Base-by-base conservation (phyloP, 2,113 vertebrate species). In the Pao palembangensis region DNA sequence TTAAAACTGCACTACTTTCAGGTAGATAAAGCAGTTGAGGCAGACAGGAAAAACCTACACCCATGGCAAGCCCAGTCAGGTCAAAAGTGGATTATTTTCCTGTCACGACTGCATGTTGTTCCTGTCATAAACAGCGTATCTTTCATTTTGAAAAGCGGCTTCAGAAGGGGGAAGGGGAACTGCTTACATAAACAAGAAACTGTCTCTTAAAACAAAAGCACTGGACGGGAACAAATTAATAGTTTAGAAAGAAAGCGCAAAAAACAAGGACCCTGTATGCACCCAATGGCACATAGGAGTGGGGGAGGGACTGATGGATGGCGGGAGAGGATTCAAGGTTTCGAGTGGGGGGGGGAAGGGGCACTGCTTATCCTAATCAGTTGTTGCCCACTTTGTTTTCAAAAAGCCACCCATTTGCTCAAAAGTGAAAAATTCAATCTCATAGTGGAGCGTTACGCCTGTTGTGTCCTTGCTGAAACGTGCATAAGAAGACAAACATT, bases 171-270 rank as follows among this genome's bases (percentile, higher is more conserved):
- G 23, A 20, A 51, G 63, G 51, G 68, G 31, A 53, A 38, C 15
- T 5, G 46, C 15, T 5, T 74, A 61, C 85, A 90, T 84, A 73
- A 71, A 76, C 71, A 77, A 82, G 82, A 82, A 71, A 69, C 70
- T 71, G 66, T 77, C 74, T 51, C 69, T 84, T 16, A 76, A 81
- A 75, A 90, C 82, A 89, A 89, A 88, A 85, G 84, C 75, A 51
- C 25, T 55, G 63, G 80, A 73, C 75, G 61, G 58, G 61, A 71
- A 44, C 58, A 62, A 72, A 79, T 64, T 64, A 82, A 79, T 57
- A 51, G 63, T 55, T 54, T 13, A 47, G 46, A 67, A 76, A 85
- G 52, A 79, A 78, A 85, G 68, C 11, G 18, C 66, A 57, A 1
- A 79, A 82, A 83, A 86, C 86, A 84, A 87, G 80, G 81, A 60